phyloP scores from a whole-genome alignment of 2,888 invertebrate genomes.

The Caenorhabditis virilis region DNA sequence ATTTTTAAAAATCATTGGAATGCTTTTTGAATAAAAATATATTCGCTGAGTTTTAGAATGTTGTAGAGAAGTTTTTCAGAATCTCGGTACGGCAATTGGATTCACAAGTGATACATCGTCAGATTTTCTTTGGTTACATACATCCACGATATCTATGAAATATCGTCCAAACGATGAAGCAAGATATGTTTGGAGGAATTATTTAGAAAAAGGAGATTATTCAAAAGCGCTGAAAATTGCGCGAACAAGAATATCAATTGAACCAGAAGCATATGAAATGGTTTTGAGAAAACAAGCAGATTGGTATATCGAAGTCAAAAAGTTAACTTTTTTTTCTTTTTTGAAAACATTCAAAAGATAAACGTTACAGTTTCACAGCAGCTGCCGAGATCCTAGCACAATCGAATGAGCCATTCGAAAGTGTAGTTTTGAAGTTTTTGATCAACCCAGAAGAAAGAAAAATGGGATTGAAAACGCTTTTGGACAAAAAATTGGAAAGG shows the following conservation, averaged over 20 bases:
- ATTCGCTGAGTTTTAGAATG: too few species aligned
- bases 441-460: constrained; percentile 74
- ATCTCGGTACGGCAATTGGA: constrained; percentile 49
- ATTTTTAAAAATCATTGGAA: too few species aligned
- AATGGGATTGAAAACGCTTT: constrained; percentile 84
- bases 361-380: constrained; percentile 53
- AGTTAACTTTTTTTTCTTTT: constrained; percentile 39
- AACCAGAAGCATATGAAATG: constrained; percentile 57
- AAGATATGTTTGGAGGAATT: constrained; percentile 64
- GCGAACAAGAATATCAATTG: constrained; percentile 39
- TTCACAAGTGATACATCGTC: constrained; percentile 56
- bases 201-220: constrained; percentile 61
- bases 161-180: constrained; percentile 65
- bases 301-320: constrained; percentile 60
- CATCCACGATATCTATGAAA: constrained; percentile 50
- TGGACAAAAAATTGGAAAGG: constrained; percentile 81
- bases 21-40: too few species aligned
- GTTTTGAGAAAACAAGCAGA: constrained; percentile 65
- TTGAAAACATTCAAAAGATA: neutral
- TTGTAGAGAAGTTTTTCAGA: constrained; percentile 6
- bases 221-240: constrained; percentile 51
- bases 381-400: constrained; percentile 84
- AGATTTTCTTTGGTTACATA: constrained; percentile 60
- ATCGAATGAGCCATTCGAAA: constrained; percentile 90
- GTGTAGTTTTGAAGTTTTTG: constrained; percentile 73